These are phyloP conservation scores for Buathra laborator DNA, from an alignment of 2,888 invertebrate genomes.

Conservation along the genomic window DNA sequence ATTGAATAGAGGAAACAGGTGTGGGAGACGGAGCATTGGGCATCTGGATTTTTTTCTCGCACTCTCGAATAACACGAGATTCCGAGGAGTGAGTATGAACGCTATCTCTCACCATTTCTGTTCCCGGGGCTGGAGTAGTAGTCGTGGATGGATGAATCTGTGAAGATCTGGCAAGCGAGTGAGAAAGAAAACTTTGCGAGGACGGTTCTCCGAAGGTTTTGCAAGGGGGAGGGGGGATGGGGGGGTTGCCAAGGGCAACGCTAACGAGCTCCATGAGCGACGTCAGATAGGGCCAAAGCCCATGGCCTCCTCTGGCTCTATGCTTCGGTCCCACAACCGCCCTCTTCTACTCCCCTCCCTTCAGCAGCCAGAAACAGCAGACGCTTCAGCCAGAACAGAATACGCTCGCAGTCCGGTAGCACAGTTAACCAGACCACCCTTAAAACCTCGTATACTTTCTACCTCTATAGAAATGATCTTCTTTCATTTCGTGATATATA, in stretches of 20 bases:
- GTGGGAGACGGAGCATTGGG: constrained; percentile 11
- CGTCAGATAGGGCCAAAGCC: constrained; percentile 82
- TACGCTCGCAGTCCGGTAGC: constrained; percentile 57
- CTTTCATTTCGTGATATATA: constrained; percentile 35
- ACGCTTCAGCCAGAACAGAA: constrained; percentile 55
- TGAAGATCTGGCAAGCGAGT: constrained; percentile 59
- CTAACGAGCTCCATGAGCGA: constrained; percentile 85
- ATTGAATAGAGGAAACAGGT: constrained; percentile 18
- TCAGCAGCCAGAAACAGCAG: constrained; percentile 57
- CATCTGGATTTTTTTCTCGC: constrained; percentile 40
- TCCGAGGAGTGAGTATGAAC: neutral
- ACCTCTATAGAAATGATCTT: constrained; percentile 45
- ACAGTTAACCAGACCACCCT: constrained; percentile 61
- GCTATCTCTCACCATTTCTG: constrained; percentile 45
- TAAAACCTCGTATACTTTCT: constrained; percentile 54
- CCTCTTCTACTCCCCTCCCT: constrained; percentile 38
- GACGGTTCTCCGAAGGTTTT: constrained; percentile 64
- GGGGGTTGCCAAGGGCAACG: constrained; percentile 84
- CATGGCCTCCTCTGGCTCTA: constrained; percentile 54
- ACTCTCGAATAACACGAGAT: constrained; percentile 29
- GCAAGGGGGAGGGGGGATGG: constrained; percentile 54
- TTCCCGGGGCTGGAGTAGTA: constrained; percentile 15
- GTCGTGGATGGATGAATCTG: constrained; percentile 46
- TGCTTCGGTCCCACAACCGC: constrained; percentile 58
- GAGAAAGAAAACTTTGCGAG: constrained; percentile 64